Evolutionary conservation across 1,140 invertebrate species (phyloP).

Genomic region (Tachypleus tridentatus): DNA sequence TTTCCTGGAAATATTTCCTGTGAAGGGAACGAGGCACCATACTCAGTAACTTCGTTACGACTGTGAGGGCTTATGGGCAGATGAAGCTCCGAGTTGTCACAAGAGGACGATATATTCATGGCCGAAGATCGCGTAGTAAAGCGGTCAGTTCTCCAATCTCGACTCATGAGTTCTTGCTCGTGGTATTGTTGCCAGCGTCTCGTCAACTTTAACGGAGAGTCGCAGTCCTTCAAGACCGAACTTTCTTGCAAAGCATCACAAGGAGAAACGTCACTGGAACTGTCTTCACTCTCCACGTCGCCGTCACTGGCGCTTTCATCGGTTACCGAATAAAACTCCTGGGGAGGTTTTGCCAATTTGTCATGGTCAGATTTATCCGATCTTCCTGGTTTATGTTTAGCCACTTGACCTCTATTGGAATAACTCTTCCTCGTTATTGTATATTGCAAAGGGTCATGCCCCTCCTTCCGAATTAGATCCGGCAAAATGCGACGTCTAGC

Average conservation of each 20-base stretch:
- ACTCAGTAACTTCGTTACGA: no score
- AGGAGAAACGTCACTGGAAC: conserved; percentile 10
- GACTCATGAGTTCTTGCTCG: conserved; percentile 18
- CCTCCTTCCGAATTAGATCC: conserved; percentile 81
- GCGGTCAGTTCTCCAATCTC: conserved; percentile 6
- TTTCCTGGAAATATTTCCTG: no score
- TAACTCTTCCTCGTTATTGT: conserved; percentile 69
- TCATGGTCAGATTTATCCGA: conserved; percentile 5
- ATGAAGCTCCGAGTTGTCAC: no score
- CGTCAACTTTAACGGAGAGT: conserved; percentile 23
- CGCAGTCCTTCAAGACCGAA: background rate
- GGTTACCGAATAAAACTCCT: conserved; percentile 6
- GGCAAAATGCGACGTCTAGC: conserved; percentile 78
- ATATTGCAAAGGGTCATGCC: conserved; percentile 78
- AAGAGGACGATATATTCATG: no score
- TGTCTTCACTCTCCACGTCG: conserved; percentile 1
- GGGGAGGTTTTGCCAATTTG: background rate
- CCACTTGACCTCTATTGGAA: conserved; percentile 13
- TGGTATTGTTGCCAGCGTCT: conserved; percentile 25
- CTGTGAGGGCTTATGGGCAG: no score
- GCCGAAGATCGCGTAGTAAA: no score
- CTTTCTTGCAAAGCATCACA: conserved; percentile 9
- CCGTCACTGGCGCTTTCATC: conserved; percentile 11
- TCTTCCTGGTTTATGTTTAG: conserved; percentile 4
- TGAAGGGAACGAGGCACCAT: no score